Evolutionary conservation across 35 echinoderm and acorn worm genomes (phyloP).

Genomic region (Anneissia japonica): DNA sequence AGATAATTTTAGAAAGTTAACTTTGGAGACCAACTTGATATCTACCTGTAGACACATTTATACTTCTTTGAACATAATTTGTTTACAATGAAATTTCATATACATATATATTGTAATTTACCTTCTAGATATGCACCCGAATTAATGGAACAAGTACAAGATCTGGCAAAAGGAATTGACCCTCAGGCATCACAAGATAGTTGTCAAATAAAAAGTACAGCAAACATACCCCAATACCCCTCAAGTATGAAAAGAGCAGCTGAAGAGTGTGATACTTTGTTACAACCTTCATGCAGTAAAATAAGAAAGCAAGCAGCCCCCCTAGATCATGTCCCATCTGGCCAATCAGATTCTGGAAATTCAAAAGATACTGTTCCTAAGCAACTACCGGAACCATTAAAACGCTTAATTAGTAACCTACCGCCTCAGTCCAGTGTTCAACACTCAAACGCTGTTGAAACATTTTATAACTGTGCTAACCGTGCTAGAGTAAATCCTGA

Average conservation of each 20-base stretch:
- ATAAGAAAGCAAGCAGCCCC: not conserved
- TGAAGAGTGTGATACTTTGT: not conserved
- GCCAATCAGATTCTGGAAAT: not conserved
- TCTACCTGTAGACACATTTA: no score
- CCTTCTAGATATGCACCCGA: constrained; percentile 2
- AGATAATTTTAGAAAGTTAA: no score
- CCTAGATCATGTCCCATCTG: not conserved
- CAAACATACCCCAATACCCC: not conserved
- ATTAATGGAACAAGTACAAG: not conserved
- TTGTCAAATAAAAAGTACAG: no score
- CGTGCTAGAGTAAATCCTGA: not conserved
- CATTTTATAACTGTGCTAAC: not conserved
- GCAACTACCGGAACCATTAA: not conserved
- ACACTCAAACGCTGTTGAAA: not conserved
- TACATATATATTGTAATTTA: no score
- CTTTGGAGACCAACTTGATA: no score
- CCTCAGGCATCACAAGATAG: not conserved
- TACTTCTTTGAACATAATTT: no score
- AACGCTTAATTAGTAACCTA: not conserved
- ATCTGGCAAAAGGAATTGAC: not conserved
- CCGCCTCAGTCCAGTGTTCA: not conserved
- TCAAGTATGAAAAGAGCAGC: not conserved
- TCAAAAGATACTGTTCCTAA: not conserved
- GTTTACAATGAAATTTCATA: not conserved
- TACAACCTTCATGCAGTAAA: not conserved